These are phyloP conservation scores for Pteronotus mesoamericanus DNA, from an alignment of 2,797 vertebrate species.

Conservation along the genomic window DNA sequence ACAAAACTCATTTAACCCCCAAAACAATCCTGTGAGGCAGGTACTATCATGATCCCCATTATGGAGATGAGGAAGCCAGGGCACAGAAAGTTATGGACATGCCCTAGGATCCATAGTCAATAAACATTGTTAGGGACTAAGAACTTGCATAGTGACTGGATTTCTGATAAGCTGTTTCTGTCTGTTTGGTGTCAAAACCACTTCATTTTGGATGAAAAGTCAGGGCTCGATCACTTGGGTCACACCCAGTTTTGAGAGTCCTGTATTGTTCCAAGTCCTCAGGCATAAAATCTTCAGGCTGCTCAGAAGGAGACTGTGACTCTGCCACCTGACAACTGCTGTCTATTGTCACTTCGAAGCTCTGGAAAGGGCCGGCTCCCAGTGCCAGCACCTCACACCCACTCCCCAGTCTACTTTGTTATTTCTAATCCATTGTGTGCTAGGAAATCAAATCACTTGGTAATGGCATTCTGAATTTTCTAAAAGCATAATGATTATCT, in stretches of 20 bases:
- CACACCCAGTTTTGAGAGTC: background rate
- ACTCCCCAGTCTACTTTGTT: background rate
- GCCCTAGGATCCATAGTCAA: too few relatives aligned
- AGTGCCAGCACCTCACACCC: background rate
- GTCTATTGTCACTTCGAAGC: background rate
- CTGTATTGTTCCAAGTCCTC: background rate
- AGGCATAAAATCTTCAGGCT: background rate
- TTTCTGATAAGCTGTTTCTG: background rate
- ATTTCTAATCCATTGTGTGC: background rate
- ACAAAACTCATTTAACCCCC: background rate
- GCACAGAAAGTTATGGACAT: background rate
- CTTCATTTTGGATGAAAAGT: background rate
- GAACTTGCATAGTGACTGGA: background rate
- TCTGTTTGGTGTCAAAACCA: background rate
- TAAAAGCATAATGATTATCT: background rate
- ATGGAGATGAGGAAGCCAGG: background rate
- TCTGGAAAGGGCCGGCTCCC: background rate
- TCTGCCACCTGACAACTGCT: background rate
- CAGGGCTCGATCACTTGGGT: background rate
- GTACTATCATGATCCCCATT: background rate
- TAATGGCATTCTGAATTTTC: background rate
- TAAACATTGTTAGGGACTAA: background rate
- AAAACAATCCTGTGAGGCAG: background rate
- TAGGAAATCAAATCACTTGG: background rate
- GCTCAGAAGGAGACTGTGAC: background rate